A percentile compares a stretch with the other conserved stretches of the same genome.
Conservation (phyloP, 2,888 invertebrate genomes). For the Drosophila algonquin region DNA sequence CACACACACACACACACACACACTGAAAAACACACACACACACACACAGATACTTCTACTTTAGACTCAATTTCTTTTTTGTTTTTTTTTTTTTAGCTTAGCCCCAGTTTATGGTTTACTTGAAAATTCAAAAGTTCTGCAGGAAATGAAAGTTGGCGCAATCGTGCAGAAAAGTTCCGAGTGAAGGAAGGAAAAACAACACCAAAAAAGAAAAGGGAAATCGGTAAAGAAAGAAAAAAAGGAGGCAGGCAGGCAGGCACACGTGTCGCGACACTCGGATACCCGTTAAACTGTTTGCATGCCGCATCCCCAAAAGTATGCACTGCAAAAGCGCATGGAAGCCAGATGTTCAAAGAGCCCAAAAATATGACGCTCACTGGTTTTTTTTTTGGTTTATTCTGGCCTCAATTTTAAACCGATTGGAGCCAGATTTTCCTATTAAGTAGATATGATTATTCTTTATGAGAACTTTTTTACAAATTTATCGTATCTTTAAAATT, state of each 20-base stretch:
- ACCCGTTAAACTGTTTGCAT: background rate
- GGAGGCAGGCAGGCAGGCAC: background rate
- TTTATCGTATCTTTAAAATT: too few species aligned
- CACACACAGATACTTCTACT: constrained; percentile 3
- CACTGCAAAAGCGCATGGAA: background rate
- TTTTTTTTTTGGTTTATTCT: too few species aligned
- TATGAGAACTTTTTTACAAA: too few species aligned
- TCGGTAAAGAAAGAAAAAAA: background rate
- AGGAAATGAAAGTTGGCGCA: constrained; percentile 70
- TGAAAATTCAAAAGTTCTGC: constrained; percentile 66
- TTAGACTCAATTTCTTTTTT: constrained; percentile 1
- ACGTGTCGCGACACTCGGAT: background rate
- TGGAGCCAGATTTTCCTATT: too few species aligned
- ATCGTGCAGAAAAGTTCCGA: constrained; percentile 67
- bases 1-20: constrained; percentile 30
- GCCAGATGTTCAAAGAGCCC: background rate
- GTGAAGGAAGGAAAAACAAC: constrained; percentile 27
- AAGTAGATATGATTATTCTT: too few species aligned
- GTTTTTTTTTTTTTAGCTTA: constrained; percentile 35
- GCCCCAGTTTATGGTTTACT: constrained; percentile 53
- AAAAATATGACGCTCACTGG: background rate
- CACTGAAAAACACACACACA: background rate
- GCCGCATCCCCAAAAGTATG: too few species aligned
- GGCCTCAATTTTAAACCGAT: too few species aligned
- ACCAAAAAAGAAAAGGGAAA: constrained; percentile 12